Base-by-base conservation (phyloP, 2,888 invertebrate genomes). In the Ectobius pallidus region DNA sequence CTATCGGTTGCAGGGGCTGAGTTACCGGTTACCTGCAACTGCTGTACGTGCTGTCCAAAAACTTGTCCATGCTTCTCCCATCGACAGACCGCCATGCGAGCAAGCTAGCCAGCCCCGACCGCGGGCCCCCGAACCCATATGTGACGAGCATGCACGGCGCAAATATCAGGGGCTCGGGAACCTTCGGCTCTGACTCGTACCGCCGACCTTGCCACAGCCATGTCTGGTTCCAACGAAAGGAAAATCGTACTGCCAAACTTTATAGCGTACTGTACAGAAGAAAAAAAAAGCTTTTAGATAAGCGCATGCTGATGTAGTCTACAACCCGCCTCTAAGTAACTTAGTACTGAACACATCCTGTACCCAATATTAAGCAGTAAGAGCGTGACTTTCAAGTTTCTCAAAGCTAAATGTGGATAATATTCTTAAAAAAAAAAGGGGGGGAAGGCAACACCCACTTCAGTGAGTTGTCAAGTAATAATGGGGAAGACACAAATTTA, bases 91-190 rank as follows among this genome's bases (percentile, higher is more conserved):
- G 49, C 49, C 69, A 55, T 69, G 69, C 44, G 30, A 73, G 73
- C 30, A 18, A 62, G 72, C 46, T 68, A 71, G 70, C 62, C 73
- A 39, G 61, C 58, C 52, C 73, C 58, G 55, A 65, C 49, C 49
- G 27, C 69, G 55, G 63, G 55, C 73, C 69, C 69, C 65, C 58
- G 34, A 65, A 65, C 73, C 73, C 73, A 71, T 73, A 75, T 75
- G 72, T 75, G 75, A 68, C 70, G 58, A 75, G 71, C 75, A 71
- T 69, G 69, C 73, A 73, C 80, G 81, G 80, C 81, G 81, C 82
- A 82, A 82, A 83, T 83, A 83, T 82, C 82, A 82, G 83, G 82
- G 82, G 83, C 83, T 82, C 82, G 82, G 80, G 81, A 82, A 65
- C 11, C 46, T 11, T 65, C 65, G 65, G 65, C 25, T 63, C 22